These are phyloP conservation scores for Stigmatopora nigra DNA, from an alignment of 2,113 vertebrate genomes.

Conservation along the genomic window DNA sequence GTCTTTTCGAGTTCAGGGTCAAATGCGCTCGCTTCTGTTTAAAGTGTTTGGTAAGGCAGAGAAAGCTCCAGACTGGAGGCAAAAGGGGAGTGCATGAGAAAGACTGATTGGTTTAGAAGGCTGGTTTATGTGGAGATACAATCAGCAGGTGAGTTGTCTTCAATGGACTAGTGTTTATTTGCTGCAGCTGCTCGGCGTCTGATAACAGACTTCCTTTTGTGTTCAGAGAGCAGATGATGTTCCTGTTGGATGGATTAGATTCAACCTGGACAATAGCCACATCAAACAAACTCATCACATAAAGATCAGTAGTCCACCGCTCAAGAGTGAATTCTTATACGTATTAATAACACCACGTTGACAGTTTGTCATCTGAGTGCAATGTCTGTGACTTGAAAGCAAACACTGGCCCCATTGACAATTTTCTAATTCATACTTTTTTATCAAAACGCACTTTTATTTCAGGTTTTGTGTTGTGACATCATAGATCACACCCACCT, in stretches of 20 bases:
- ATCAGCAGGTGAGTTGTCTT: constrained; percentile 72
- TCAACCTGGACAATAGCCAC: constrained; percentile 31
- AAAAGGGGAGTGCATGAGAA: constrained; percentile 46
- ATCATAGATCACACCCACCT: constrained; percentile 6
- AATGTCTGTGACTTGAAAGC: constrained; percentile 34
- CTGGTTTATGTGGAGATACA: constrained; percentile 60
- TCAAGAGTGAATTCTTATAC: neutral
- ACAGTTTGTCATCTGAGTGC: neutral
- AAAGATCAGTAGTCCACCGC: neutral
- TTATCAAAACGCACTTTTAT: constrained; percentile 13
- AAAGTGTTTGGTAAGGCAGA: constrained; percentile 20
- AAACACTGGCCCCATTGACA: constrained; percentile 47
- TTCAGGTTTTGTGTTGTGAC: neutral
- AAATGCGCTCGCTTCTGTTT: constrained; percentile 1
- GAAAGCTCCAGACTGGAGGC: constrained; percentile 52
- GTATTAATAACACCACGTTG: neutral
- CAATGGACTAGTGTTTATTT: constrained; percentile 59
- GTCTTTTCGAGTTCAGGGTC: constrained; percentile 7
- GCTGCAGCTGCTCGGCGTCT: constrained; percentile 63
- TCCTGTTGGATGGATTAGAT: constrained; percentile 43
- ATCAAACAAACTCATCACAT: constrained; percentile 17
- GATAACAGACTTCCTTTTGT: constrained; percentile 55
- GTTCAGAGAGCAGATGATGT: constrained; percentile 23
- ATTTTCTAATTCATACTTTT: constrained; percentile 47
- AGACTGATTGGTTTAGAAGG: constrained; percentile 58